These are phyloP conservation scores for Hypomecis punctinalis DNA, from an alignment of 2,888 invertebrate genomes.

Conservation along the genomic window DNA sequence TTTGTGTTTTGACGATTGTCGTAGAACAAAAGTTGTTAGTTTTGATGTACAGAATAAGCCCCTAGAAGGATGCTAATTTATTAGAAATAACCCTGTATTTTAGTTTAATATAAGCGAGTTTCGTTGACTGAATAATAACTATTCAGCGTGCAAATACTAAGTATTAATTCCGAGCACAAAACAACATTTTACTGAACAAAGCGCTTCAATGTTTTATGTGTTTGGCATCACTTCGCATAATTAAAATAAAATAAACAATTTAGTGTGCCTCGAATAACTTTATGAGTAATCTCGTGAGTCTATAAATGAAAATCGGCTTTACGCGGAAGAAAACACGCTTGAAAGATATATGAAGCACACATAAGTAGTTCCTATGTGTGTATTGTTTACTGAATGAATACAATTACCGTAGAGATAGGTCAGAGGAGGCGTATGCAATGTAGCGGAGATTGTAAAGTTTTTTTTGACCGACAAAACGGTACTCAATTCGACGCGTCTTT, in stretches of 20 bases:
- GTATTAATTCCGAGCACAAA: constrained; percentile 10
- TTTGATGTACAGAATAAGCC: no score
- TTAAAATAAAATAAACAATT: constrained; percentile 41
- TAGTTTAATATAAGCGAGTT: no score
- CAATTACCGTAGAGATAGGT: no score
- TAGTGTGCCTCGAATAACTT: constrained; percentile 33
- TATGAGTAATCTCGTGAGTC: constrained; percentile 30
- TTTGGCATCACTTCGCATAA: constrained; percentile 41
- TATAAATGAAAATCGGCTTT: constrained; percentile 24
- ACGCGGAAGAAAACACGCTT: constrained; percentile 21
- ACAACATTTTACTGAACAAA: constrained; percentile 19
- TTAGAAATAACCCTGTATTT: no score
- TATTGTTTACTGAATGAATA: not conserved
- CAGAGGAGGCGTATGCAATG: no score
- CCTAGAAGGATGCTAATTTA: no score
- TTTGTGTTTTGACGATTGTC: no score
- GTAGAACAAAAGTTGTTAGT: no score
- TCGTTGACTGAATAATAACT: not conserved
- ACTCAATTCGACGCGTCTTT: no score
- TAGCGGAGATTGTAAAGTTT: no score
- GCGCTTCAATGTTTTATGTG: constrained; percentile 32
- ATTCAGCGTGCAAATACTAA: not conserved
- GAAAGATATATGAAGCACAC: constrained; percentile 17
- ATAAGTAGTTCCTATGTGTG: constrained; percentile 1
- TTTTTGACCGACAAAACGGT: no score